Percentiles rank a stretch among this genome's conserved stretches.
Conservation (phyloP, 2,113 vertebrate genomes). For the Passer domesticus region DNA sequence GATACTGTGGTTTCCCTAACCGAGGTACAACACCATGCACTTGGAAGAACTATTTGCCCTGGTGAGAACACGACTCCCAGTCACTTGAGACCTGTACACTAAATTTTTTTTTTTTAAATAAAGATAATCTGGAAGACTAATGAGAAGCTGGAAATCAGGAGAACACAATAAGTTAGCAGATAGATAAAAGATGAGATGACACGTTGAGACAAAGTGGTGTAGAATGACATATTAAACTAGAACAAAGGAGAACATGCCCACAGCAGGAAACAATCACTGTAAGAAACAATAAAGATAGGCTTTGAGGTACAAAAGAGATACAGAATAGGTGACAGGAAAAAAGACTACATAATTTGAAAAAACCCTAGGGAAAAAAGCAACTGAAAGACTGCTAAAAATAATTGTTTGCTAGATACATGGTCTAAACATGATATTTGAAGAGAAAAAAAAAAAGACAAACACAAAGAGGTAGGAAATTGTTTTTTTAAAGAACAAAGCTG, state of each 20-base stretch:
- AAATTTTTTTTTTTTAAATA: not conserved
- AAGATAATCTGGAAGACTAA: not conserved
- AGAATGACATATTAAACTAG: not conserved
- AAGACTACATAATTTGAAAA: not conserved
- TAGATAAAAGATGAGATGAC: not conserved
- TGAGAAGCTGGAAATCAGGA: not conserved
- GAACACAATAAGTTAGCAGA: not conserved
- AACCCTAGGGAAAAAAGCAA: not conserved
- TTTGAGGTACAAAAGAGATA: not conserved
- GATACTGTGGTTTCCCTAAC: not conserved
- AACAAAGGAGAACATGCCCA: not conserved
- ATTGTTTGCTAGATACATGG: slow-evolving; percentile 21
- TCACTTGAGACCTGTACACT: fast-evolving
- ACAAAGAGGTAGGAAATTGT: slow-evolving; percentile 11
- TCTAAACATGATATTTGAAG: slow-evolving; percentile 10
- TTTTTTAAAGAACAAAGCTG: slow-evolving; percentile 45
- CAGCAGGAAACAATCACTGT: not conserved
- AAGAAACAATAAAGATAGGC: not conserved
- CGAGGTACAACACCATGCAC: not conserved
- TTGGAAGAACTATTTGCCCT: not conserved
- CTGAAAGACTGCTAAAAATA: slow-evolving; percentile 52
- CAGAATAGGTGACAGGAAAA: not conserved
- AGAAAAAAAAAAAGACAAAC: not conserved
- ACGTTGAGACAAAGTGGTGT: not conserved
- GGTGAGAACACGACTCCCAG: not conserved